phyloP scores from a whole-genome alignment of 2,113 vertebrate species.

The Rhineura floridana region DNA sequence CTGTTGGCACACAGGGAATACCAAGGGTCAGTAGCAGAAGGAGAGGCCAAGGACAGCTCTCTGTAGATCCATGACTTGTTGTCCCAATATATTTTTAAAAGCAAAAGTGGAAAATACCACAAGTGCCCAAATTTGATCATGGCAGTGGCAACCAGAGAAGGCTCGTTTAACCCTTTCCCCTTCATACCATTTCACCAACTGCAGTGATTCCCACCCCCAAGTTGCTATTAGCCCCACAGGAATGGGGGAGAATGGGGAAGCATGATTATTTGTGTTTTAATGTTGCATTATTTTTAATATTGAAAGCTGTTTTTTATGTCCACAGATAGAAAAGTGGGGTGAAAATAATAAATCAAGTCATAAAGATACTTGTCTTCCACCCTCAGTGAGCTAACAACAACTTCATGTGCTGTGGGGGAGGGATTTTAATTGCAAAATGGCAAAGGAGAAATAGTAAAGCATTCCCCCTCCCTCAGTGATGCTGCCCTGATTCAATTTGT shows the following conservation, averaged over 20 bases:
- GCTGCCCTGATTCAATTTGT: background rate
- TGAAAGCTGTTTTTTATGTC: no score
- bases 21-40: background rate
- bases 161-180: background rate
- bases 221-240: background rate
- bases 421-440: background rate
- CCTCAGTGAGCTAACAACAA: background rate
- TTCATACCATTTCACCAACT: background rate
- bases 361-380: background rate
- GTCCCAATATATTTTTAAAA: background rate
- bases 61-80: background rate
- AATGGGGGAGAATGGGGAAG: background rate
- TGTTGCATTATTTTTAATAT: no score
- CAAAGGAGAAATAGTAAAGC: background rate
- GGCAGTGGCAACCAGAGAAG: background rate
- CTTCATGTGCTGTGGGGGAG: background rate
- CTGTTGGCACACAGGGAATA: background rate
- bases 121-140: background rate
- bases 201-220: no score
- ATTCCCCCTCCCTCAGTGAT: background rate
- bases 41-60: background rate
- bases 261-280: background rate
- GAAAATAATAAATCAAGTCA: no score
- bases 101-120: no score
- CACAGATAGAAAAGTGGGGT: no score